phyloP scores from a whole-genome alignment of 2,113 vertebrate species.

The Tachuris rubrigastra region DNA sequence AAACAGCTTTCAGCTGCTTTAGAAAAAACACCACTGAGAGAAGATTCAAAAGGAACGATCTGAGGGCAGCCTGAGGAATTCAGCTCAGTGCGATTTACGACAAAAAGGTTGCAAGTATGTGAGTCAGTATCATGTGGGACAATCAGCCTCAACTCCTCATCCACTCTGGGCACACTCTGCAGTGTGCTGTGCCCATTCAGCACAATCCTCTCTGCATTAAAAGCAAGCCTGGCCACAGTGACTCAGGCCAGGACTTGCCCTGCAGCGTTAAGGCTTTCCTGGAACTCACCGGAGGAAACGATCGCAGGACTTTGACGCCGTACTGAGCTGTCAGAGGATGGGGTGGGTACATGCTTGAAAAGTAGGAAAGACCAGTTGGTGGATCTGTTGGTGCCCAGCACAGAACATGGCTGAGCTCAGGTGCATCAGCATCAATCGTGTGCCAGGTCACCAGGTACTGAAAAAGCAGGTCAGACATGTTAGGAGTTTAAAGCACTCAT shows the following conservation, averaged over 20 bases:
- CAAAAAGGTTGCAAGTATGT: background rate
- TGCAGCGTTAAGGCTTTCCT: background rate
- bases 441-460: slow-evolving; percentile 97
- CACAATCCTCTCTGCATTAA: background rate
- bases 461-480: background rate
- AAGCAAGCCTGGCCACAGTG: background rate
- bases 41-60: background rate
- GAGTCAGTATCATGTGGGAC: background rate
- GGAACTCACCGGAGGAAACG: slow-evolving; percentile 88
- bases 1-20: background rate
- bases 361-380: slow-evolving; percentile 96
- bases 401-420: slow-evolving; percentile 92
- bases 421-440: slow-evolving; percentile 95
- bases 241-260: background rate
- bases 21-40: background rate
- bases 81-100: background rate
- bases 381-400: slow-evolving; percentile 95
- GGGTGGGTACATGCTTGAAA: slow-evolving; percentile 95
- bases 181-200: background rate
- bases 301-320: slow-evolving; percentile 93
- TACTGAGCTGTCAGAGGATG: slow-evolving; percentile 97
- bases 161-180: background rate
- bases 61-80: background rate
- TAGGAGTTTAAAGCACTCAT: background rate
- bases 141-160: background rate